Evolutionary conservation across 1,140 invertebrate genomes (phyloP).

Genomic region (Phocides pigmalion): DNA sequence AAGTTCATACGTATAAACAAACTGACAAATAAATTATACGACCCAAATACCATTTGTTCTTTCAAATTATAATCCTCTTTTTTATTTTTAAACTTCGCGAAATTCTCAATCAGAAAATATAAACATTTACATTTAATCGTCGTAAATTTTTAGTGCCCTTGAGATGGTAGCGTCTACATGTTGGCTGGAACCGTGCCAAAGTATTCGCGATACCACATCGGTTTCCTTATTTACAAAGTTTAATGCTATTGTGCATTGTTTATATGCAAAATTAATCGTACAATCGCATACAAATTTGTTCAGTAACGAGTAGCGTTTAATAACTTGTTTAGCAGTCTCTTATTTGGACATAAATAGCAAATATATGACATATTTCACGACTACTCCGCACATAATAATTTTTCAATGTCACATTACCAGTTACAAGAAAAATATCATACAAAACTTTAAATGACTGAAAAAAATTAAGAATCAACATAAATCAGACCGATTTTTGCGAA

Average conservation of each 20-base stretch:
- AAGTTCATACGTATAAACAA: constrained; percentile 14
- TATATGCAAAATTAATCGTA: constrained; percentile 12
- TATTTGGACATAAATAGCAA: too few relatives aligned
- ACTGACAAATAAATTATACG: constrained; percentile 20
- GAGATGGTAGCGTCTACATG: constrained; percentile 57
- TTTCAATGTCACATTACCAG: background rate
- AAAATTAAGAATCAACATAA: background rate
- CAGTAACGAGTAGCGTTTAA: too few relatives aligned
- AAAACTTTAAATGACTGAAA: background rate
- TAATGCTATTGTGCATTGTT: constrained; percentile 31
- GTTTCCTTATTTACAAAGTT: constrained; percentile 60
- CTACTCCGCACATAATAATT: background rate
- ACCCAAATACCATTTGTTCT: constrained; percentile 1
- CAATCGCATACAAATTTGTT: background rate
- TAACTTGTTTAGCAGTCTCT: too few relatives aligned
- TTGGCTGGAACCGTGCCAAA: constrained; percentile 62
- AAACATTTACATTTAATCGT: constrained; percentile 57
- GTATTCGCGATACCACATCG: constrained; percentile 54
- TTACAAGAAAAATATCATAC: background rate
- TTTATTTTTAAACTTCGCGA: constrained; percentile 24
- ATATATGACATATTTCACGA: too few relatives aligned
- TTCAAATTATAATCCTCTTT: constrained; percentile 17
- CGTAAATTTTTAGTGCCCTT: constrained; percentile 67
- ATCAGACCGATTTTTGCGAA: background rate
- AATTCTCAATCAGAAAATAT: constrained; percentile 40